phyloP scores from a whole-genome alignment of 2,797 vertebrate genomes.

The Bryconaethiops microstoma region DNA sequence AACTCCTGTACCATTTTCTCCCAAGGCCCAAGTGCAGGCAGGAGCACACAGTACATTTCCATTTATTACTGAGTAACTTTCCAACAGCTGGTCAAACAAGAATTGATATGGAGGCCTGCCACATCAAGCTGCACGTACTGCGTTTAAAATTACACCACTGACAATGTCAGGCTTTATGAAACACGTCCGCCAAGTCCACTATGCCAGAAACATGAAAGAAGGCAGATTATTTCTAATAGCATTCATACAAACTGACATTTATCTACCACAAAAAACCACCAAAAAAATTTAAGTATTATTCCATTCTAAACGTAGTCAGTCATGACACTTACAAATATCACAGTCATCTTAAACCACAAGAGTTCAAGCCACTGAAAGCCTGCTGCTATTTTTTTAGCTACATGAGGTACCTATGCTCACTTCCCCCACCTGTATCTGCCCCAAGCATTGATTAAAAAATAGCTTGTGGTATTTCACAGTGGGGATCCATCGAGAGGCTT shows the following conservation, averaged over 20 bases:
- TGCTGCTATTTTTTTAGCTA: too few relatives aligned
- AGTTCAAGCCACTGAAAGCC: too few relatives aligned
- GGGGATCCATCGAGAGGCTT: neutral
- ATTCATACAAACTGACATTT: too few relatives aligned
- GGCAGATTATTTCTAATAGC: too few relatives aligned
- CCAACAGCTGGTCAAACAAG: conserved; percentile 71
- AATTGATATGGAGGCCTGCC: conserved; percentile 48
- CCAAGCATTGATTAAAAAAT: neutral
- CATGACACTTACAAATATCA: too few relatives aligned
- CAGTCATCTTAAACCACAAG: neutral
- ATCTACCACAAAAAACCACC: too few relatives aligned
- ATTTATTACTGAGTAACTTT: conserved; percentile 55
- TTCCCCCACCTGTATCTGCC: neutral
- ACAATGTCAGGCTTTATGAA: conserved; percentile 3
- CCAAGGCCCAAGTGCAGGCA: neutral
- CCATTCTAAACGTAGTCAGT: too few relatives aligned
- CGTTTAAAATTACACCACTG: neutral
- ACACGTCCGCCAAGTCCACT: neutral
- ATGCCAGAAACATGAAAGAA: neutral
- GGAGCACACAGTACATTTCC: conserved; percentile 19
- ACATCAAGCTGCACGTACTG: conserved; percentile 60
- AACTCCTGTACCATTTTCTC: neutral
- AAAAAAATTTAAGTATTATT: too few relatives aligned
- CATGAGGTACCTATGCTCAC: too few relatives aligned
- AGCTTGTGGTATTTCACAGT: conserved; percentile 23